Conservation (phyloP, 2,888 invertebrate species). For the Deroplatys truncata region DNA sequence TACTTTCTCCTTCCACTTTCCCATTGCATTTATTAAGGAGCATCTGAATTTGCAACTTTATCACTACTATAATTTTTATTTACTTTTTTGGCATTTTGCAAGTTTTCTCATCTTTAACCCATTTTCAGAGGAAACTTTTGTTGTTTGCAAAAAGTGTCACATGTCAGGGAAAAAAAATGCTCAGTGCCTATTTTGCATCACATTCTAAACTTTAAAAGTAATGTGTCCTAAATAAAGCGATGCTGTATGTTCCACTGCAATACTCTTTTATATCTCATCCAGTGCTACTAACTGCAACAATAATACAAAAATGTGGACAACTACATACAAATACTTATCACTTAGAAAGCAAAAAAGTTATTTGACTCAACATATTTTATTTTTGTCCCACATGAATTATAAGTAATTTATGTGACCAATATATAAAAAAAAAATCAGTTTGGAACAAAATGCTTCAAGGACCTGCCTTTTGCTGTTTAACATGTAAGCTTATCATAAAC, state of each 20-base stretch:
- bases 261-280: background rate
- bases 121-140: background rate
- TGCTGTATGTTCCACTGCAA: background rate
- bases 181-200: background rate
- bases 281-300: conserved; percentile 7
- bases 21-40: background rate
- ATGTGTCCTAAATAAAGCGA: background rate
- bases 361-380: conserved; percentile 16
- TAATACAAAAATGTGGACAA: conserved; percentile 4
- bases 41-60: background rate
- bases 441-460: conserved; percentile 21
- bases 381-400: background rate
- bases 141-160: background rate
- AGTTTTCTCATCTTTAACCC: background rate
- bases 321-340: conserved; percentile 21
- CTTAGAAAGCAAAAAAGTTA: conserved; percentile 22
- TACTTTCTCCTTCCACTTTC: background rate
- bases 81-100: too few relatives aligned
- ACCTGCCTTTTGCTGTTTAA: conserved; percentile 11
- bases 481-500: background rate
- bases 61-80: background rate
- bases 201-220: background rate
- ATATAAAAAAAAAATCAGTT: conserved; percentile 20
- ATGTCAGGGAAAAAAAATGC: background rate
- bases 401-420: background rate